Evolutionary conservation across 2,113 vertebrate species (phyloP).

Genomic region (Pachyramphus minor): DNA sequence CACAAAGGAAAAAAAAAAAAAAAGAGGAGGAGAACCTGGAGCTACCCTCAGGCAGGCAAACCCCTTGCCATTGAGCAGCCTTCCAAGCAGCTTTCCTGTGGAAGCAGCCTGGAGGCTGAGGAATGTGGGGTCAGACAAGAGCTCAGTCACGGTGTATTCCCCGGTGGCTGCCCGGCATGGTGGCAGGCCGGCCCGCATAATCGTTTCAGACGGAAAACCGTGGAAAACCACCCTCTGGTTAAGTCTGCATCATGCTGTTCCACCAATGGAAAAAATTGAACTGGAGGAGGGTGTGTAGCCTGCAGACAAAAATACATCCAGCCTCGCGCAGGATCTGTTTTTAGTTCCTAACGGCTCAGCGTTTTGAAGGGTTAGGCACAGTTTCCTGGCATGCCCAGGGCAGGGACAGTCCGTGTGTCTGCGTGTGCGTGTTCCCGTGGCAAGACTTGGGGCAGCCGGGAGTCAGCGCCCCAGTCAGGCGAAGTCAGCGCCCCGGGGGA

Average conservation of each 20-base stretch:
- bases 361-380: conserved; percentile 75
- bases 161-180: conserved; percentile 68
- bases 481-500: neutral
- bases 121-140: conserved; percentile 85
- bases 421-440: neutral
- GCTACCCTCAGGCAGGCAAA: conserved; percentile 31
- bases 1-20: neutral
- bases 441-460: neutral
- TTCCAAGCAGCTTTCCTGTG: conserved; percentile 56
- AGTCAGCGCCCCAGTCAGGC: neutral
- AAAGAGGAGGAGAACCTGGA: neutral
- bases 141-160: conserved; percentile 80
- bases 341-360: conserved; percentile 74
- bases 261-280: conserved; percentile 85
- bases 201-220: conserved; percentile 70
- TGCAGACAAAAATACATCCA: conserved; percentile 78
- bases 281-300: conserved; percentile 78
- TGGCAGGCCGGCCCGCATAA: conserved; percentile 72
- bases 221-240: conserved; percentile 83
- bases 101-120: conserved; percentile 75
- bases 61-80: conserved; percentile 16
- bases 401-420: conserved; percentile 64
- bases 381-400: conserved; percentile 68
- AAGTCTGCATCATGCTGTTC: conserved; percentile 76
- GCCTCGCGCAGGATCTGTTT: conserved; percentile 71